Conservation (phyloP, 2,888 invertebrate genomes). For the Spialia ferax region DNA sequence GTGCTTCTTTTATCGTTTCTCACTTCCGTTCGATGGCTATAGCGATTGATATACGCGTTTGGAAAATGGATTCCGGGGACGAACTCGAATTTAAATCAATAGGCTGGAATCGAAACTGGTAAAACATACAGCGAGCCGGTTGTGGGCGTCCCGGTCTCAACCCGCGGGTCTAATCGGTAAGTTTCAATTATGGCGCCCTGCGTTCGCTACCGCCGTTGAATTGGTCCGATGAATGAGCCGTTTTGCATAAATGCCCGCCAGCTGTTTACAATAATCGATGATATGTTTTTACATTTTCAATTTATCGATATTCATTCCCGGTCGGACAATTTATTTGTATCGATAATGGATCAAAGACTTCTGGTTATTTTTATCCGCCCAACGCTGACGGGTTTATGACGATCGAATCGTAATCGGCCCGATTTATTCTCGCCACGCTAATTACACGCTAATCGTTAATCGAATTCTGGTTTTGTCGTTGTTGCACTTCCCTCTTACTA, state of each 20-base stretch:
- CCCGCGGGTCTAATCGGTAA: constrained; percentile 45
- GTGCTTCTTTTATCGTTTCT: too few species aligned
- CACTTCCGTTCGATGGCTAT: too few species aligned
- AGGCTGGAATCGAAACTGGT: constrained; percentile 17
- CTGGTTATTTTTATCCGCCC: constrained; percentile 71
- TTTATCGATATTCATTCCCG: constrained; percentile 81
- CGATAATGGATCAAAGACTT: constrained; percentile 77
- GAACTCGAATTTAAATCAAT: background rate
- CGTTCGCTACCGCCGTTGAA: constrained; percentile 79
- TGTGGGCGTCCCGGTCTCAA: constrained; percentile 38
- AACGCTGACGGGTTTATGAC: constrained; percentile 67
- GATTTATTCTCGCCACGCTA: constrained; percentile 50
- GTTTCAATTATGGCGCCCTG: constrained; percentile 69
- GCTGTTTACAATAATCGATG: constrained; percentile 85
- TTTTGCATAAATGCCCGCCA: constrained; percentile 84
- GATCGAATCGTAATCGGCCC: constrained; percentile 47
- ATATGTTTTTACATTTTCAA: constrained; percentile 84
- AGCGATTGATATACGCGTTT: background rate
- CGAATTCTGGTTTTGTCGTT: constrained; percentile 33
- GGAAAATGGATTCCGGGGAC: background rate
- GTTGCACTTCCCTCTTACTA: too few species aligned
- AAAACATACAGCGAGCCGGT: constrained; percentile 18
- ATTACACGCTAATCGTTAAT: constrained; percentile 61
- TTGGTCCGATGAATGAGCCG: constrained; percentile 74
- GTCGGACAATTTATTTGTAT: constrained; percentile 81